Evolutionary conservation across 2,797 vertebrate species (phyloP).

Genomic region (Tolypeutes matacus): DNA sequence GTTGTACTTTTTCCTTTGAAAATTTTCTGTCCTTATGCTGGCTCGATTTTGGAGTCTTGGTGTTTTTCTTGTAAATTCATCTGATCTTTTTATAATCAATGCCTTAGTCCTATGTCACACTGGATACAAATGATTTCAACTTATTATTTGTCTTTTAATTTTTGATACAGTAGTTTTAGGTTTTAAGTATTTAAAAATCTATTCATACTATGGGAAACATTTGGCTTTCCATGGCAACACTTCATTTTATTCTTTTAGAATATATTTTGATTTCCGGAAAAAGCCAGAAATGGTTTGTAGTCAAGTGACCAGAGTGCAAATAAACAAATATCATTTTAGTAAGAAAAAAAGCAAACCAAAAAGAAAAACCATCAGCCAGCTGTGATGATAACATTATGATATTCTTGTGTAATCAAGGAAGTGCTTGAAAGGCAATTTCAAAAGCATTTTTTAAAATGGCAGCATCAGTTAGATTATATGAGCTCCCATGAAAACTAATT

Average conservation of each 20-base stretch:
- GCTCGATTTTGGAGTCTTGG: background rate
- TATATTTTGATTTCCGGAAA: constrained; percentile 48
- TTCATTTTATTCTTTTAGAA: constrained; percentile 3
- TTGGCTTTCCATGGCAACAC: background rate
- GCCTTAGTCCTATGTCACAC: background rate
- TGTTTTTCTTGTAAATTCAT: background rate
- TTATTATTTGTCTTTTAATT: constrained; percentile 24
- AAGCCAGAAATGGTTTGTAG: background rate
- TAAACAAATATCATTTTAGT: constrained; percentile 11
- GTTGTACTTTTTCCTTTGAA: background rate
- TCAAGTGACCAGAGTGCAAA: background rate
- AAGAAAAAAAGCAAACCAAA: constrained; percentile 34
- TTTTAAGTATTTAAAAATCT: background rate
- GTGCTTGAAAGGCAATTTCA: constrained; percentile 38
- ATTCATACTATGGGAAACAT: background rate
- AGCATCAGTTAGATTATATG: background rate
- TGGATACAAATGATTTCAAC: background rate
- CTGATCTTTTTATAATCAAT: constrained; percentile 6
- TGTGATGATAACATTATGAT: constrained; percentile 23
- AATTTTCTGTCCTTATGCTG: constrained; percentile 17
- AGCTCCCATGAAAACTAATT: constrained; percentile 7
- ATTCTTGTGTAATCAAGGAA: constrained; percentile 56
- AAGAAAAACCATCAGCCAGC: background rate
- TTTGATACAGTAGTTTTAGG: background rate
- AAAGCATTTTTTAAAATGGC: constrained; percentile 30